A percentile compares a stretch with the other conserved stretches of the same genome.
These are phyloP conservation scores for Magallana nippona DNA, from an alignment of 2,888 invertebrate species.

Conservation along the genomic window DNA sequence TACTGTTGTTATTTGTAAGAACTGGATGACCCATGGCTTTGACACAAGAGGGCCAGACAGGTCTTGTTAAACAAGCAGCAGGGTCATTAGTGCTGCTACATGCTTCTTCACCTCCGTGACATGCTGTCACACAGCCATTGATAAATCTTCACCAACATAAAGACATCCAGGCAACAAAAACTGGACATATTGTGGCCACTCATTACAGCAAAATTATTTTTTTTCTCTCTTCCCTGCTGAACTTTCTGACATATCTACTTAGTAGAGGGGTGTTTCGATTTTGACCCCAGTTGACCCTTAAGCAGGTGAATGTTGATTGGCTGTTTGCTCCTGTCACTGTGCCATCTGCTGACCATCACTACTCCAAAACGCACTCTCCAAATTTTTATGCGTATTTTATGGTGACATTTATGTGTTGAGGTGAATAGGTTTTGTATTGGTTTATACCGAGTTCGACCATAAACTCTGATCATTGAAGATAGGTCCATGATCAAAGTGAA, in stretches of 20 bases:
- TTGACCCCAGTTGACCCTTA: constrained; percentile 8
- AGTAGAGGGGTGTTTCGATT: not conserved
- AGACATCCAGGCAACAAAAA: not conserved
- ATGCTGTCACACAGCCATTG: constrained; percentile 1
- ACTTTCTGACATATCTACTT: not conserved
- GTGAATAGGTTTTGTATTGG: constrained; percentile 24
- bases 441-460: not conserved
- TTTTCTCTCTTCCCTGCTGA: not conserved
- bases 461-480: constrained; percentile 12
- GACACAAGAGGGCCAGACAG: constrained; percentile 1
- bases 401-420: constrained; percentile 31
- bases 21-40: constrained; percentile 11
- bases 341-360: constrained; percentile 23
- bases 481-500: not conserved
- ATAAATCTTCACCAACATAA: not conserved
- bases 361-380: not conserved
- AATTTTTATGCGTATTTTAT: constrained; percentile 14
- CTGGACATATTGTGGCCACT: constrained; percentile 3
- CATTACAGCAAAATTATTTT: not conserved
- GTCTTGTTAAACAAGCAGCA: constrained; percentile 11
- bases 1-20: not conserved
- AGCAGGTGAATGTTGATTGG: not conserved
- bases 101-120: constrained; percentile 6
- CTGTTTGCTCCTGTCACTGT: not conserved
- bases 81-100: constrained; percentile 13